A percentile compares a stretch with the other conserved stretches of the same genome.
These are phyloP conservation scores for Neotragus pygmaeus DNA, from an alignment of 2,113 vertebrate genomes.

Conservation along the genomic window DNA sequence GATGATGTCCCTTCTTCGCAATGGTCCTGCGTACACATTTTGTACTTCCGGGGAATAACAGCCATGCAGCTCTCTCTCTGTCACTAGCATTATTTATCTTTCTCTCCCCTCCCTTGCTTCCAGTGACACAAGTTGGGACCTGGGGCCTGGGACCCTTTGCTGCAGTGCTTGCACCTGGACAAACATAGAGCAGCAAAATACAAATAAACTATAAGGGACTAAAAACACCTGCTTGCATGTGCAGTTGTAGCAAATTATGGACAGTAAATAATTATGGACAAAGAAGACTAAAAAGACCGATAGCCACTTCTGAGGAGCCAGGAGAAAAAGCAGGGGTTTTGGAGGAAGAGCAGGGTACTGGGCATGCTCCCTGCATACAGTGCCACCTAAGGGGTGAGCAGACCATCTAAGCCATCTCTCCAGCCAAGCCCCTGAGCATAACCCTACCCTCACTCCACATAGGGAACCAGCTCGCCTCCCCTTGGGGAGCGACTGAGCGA, in stretches of 20 bases:
- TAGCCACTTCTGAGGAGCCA: neutral
- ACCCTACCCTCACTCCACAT: neutral
- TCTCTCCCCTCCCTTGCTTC: neutral
- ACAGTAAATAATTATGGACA: neutral
- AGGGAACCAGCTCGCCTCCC: neutral
- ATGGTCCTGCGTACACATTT: neutral
- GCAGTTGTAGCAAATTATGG: neutral
- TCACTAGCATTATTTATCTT: neutral
- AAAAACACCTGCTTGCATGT: neutral
- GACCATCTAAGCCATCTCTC: neutral
- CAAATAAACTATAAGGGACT: neutral
- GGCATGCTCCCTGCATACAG: neutral
- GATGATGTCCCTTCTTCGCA: neutral
- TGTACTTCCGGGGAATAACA: neutral
- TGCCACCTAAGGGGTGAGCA: neutral
- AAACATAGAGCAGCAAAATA: neutral
- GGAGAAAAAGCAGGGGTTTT: neutral
- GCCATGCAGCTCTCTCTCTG: rapidly evolving
- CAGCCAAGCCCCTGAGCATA: neutral
- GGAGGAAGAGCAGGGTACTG: neutral
- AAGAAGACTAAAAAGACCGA: neutral
- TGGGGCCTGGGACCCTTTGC: neutral
- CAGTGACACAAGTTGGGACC: neutral
- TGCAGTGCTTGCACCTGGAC: neutral
- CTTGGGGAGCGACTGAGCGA: neutral